Conservation (phyloP, 2,888 invertebrate species). For the Noctua janthina region DNA sequence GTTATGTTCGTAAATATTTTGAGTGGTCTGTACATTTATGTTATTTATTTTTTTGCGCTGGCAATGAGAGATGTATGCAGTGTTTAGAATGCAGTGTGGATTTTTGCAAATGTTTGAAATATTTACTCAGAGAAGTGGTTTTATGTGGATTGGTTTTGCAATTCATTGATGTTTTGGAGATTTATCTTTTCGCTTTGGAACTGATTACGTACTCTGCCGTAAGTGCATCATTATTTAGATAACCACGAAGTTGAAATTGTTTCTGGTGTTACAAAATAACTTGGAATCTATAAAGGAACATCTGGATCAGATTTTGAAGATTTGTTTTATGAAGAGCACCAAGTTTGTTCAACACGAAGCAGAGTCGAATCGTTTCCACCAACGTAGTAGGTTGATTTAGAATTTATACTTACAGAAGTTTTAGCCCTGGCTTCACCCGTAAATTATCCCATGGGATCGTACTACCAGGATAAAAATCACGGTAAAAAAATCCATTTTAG, state of each 20-base stretch:
- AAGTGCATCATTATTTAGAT: not conserved
- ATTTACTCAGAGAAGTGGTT: slow-evolving; percentile 36
- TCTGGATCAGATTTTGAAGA: too few species aligned
- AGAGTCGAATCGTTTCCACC: not conserved
- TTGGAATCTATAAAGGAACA: not conserved
- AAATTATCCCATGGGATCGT: not conserved
- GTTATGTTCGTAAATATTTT: slow-evolving; percentile 39
- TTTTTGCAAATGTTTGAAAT: slow-evolving; percentile 39
- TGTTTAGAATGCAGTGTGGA: slow-evolving; percentile 38
- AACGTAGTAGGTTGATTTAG: not conserved
- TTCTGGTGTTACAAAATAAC: not conserved
- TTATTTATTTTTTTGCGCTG: slow-evolving; percentile 41
- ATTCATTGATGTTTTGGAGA: slow-evolving; percentile 7
- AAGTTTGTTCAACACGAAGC: not conserved
- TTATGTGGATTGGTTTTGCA: slow-evolving; percentile 21
- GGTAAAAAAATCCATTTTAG: too few species aligned
- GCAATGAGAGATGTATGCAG: slow-evolving; percentile 21
- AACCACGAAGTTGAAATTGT: not conserved
- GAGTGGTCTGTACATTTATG: slow-evolving; percentile 26
- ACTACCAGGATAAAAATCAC: not conserved
- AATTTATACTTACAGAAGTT: not conserved
- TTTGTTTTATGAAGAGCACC: not conserved
- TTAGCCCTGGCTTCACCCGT: not conserved
- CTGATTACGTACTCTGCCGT: not conserved
- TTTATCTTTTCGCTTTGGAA: slow-evolving; percentile 16